Conservation (phyloP, 1,140 invertebrate species). For the Drosophila tsacasi region DNA sequence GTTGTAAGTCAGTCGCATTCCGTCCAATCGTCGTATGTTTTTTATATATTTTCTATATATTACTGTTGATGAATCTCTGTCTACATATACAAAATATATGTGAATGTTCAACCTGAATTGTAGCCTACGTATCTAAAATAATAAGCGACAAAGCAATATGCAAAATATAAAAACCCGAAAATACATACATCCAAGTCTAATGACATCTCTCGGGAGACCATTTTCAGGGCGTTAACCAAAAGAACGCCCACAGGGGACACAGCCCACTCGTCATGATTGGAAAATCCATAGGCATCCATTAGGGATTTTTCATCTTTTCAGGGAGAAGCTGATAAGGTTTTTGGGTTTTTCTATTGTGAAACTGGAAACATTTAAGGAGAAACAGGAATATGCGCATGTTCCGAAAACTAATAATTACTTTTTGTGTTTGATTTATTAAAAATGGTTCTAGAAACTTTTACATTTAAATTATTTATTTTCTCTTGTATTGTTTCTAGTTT, state of each 20-base stretch:
- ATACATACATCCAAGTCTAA: constrained; percentile 26
- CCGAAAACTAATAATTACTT: not conserved
- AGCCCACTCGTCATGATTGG: constrained; percentile 10
- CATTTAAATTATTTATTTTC: not conserved
- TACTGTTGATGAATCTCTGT: constrained; percentile 49
- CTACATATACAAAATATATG: constrained; percentile 32
- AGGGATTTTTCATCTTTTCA: not conserved
- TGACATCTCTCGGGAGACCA: constrained; percentile 9
- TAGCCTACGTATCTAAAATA: constrained; percentile 50
- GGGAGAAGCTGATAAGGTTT: not conserved
- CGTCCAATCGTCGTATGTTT: constrained; percentile 50
- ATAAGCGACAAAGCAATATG: constrained; percentile 42
- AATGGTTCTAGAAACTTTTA: not conserved
- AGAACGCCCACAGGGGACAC: constrained; percentile 31
- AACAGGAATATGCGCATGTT: not conserved
- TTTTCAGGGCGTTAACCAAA: constrained; percentile 42
- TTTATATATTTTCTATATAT: constrained; percentile 22
- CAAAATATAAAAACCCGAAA: constrained; percentile 44
- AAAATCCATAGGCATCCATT: not conserved
- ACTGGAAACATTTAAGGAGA: not conserved
- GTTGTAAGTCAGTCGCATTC: constrained; percentile 55
- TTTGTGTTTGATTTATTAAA: not conserved
- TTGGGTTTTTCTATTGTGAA: not conserved
- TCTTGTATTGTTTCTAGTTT: not conserved
- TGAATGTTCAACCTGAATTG: constrained; percentile 31